phyloP scores from a whole-genome alignment of 2,113 vertebrate species.

The Salminus brasiliensis region DNA sequence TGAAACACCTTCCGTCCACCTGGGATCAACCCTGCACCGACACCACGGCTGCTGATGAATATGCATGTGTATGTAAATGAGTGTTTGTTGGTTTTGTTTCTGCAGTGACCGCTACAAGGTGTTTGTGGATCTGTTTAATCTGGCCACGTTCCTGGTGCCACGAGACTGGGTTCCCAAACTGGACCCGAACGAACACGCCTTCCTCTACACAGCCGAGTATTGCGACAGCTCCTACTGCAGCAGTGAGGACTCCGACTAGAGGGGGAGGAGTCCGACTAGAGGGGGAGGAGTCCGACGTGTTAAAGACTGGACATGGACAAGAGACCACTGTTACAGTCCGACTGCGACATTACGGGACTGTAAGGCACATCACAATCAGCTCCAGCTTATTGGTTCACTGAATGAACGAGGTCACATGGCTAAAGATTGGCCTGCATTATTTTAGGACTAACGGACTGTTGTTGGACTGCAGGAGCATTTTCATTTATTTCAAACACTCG shows the following conservation, averaged over 20 bases:
- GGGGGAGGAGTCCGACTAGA: not conserved
- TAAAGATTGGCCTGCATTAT: too few relatives aligned
- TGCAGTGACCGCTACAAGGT: conserved; percentile 96
- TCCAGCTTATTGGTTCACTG: too few relatives aligned
- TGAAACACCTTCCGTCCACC: too few relatives aligned
- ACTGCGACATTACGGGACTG: too few relatives aligned
- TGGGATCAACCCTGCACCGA: too few relatives aligned
- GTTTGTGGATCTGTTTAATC: conserved; percentile 96
- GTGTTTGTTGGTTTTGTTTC: conserved; percentile 50
- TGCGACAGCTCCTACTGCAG: conserved; percentile 97
- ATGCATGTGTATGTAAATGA: not conserved
- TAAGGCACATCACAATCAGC: too few relatives aligned
- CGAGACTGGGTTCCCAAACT: conserved; percentile 91
- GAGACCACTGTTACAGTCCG: too few relatives aligned
- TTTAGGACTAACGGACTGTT: too few relatives aligned
- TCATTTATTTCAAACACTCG: too few relatives aligned
- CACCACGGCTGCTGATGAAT: not conserved
- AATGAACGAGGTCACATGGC: too few relatives aligned
- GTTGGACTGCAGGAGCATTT: too few relatives aligned
- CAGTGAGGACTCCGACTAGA: conserved; percentile 92
- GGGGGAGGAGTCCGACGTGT: not conserved
- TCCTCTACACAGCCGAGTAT: conserved; percentile 89
- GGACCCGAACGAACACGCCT: conserved; percentile 79
- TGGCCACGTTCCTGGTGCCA: conserved; percentile 91
- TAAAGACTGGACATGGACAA: not conserved